Evolutionary conservation across 2,888 invertebrate species (phyloP), one percentile per base, ranked within the genome.

Genomic region (Synanthedon tipuliformis): DNA sequence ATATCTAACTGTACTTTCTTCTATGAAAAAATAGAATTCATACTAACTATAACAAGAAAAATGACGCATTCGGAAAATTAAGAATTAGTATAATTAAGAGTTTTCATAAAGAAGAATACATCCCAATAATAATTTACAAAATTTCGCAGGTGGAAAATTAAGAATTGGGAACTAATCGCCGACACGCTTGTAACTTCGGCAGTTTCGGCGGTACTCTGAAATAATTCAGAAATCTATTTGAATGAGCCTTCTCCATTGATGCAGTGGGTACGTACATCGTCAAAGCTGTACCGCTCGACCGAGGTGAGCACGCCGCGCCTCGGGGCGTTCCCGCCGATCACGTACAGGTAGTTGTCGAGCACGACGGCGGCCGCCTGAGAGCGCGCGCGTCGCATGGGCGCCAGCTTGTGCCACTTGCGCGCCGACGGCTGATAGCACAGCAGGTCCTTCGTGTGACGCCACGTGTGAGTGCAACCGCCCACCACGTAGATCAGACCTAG

Each of bases 281-380:
- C 91, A 65, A 95, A 94, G 57, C 90, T 93, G 75, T 95, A 95
- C 76, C 93, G 87, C 75, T 95, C 95, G 8, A 96, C 96, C 3
- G 94, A 93, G 61, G 91, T 90, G 48, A 97, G 89, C 53, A 95
- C 94, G 66, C 92, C 93, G 58, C 92, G 90, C 56, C 93, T 89
- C 62, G 93, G 93, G 71, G 94, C 94, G 73, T 94, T 95, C 3
- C 97, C 97, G 15, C 97, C 97, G 50, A 97, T 93, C 13, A 94
- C 95, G 78, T 97, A 97, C 51, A 97, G 89, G 69, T 91, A 90
- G 62, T 93, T 92, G 75, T 94, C 93, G 41, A 96, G 86, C 53
- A 95, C 92, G n/a, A 95, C 93, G 52, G 95, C 93, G 48, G 96
- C 96, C 89, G 96, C 94, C 88, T 97, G 96, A 57, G 94, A 94